A percentile compares a stretch with the other conserved stretches of the same genome.
phyloP scores from a whole-genome alignment of 2,888 invertebrate species.

The Melanostoma scalare region DNA sequence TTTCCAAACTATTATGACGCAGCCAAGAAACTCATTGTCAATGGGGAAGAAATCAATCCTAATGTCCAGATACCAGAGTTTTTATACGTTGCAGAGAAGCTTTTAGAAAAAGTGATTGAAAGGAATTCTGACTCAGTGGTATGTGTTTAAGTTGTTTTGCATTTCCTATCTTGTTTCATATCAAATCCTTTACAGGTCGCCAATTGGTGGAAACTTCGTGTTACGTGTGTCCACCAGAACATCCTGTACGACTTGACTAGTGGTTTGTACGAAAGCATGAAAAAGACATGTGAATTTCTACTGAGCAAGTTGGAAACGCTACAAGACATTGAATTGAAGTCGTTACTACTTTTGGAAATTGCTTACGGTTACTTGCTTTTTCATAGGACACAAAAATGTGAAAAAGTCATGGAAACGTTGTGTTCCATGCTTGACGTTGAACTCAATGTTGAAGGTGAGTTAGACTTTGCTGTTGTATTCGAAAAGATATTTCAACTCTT shows the following conservation, averaged over 20 bases:
- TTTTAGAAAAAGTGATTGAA: constrained; percentile 80
- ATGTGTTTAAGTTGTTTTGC: not conserved
- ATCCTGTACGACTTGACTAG: constrained; percentile 89
- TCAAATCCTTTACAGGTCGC: constrained; percentile 73
- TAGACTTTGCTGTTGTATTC: not conserved
- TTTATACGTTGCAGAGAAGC: constrained; percentile 80
- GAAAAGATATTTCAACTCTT: not conserved
- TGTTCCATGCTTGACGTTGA: constrained; percentile 86
- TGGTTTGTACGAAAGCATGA: constrained; percentile 83
- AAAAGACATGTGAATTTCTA: constrained; percentile 74
- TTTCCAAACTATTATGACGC: constrained; percentile 74
- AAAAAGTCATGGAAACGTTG: constrained; percentile 86
- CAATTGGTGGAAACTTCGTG: constrained; percentile 88
- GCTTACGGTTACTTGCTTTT: constrained; percentile 89
- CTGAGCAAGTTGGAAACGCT: constrained; percentile 77
- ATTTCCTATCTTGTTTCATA: not conserved
- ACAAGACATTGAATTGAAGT: constrained; percentile 80
- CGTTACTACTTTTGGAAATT: constrained; percentile 83
- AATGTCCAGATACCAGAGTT: constrained; percentile 85
- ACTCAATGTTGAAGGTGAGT: constrained; percentile 86
- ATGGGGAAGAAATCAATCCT: constrained; percentile 86
- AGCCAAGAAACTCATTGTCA: constrained; percentile 78
- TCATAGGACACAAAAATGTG: constrained; percentile 88
- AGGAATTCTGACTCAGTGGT: constrained; percentile 76
- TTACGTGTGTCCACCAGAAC: constrained; percentile 88